phyloP scores from a whole-genome alignment of 1,140 invertebrate species.

The Nomia melanderi region DNA sequence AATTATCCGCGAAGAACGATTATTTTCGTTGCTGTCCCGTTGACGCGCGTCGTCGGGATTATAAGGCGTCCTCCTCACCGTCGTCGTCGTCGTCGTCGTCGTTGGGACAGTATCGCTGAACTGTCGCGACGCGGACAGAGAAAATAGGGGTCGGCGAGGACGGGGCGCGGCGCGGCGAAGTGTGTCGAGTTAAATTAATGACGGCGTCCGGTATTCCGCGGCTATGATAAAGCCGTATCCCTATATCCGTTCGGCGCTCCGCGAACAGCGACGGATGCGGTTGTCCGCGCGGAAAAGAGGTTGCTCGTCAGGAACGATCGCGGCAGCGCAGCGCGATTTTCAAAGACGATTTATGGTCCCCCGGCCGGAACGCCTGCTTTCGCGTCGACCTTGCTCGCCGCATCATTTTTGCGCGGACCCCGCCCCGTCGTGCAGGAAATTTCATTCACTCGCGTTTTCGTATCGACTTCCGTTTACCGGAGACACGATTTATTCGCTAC shows the following conservation, averaged over 20 bases:
- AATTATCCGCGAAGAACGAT: slow-evolving; percentile 1
- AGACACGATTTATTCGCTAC: too few relatives aligned
- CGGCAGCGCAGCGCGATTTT: neutral
- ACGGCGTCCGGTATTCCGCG: slow-evolving; percentile 3
- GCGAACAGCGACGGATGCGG: neutral
- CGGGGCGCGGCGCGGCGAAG: neutral
- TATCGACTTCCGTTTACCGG: too few relatives aligned
- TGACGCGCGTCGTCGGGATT: neutral
- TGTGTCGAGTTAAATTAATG: slow-evolving; percentile 16
- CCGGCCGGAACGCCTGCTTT: too few relatives aligned
- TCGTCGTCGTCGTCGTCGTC: too few relatives aligned
- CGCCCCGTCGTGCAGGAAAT: too few relatives aligned
- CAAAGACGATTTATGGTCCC: neutral
- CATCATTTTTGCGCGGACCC: too few relatives aligned
- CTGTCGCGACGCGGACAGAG: neutral
- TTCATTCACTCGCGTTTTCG: too few relatives aligned
- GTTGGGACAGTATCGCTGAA: neutral
- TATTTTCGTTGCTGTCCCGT: neutral
- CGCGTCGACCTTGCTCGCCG: too few relatives aligned
- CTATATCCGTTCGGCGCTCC: too few relatives aligned
- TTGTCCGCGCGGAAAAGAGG: neutral
- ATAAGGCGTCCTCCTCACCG: neutral
- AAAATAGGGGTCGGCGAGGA: neutral
- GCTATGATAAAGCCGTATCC: slow-evolving; percentile 27
- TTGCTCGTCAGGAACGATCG: neutral